A percentile compares a stretch with the other conserved stretches of the same genome.
These are phyloP conservation scores for Erannis defoliaria DNA, from an alignment of 2,888 invertebrate genomes.

Conservation along the genomic window DNA sequence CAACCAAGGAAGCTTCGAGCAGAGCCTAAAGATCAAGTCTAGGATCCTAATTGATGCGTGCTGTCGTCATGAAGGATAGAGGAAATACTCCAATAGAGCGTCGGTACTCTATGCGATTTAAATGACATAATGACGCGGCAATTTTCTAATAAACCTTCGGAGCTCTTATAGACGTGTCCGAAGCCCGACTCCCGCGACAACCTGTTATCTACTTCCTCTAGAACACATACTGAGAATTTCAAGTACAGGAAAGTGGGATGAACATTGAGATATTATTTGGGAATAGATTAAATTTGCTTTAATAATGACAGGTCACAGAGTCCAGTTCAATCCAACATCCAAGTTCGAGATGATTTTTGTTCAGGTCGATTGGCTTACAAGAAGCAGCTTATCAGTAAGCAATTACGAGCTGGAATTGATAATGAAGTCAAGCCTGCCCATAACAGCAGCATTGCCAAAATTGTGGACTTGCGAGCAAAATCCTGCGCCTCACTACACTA, in stretches of 20 bases:
- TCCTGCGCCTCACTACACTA: too few relatives aligned
- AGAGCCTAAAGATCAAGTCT: conserved; percentile 69
- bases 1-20: conserved; percentile 48
- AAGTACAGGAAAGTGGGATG: background rate
- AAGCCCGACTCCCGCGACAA: conserved; percentile 76
- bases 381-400: too few relatives aligned
- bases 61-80: conserved; percentile 85
- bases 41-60: conserved; percentile 81
- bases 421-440: too few relatives aligned
- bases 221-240: conserved; percentile 65
- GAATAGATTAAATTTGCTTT: background rate
- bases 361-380: too few relatives aligned
- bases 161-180: conserved; percentile 79
- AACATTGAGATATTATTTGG: background rate
- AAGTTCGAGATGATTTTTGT: too few relatives aligned
- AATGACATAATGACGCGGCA: conserved; percentile 86
- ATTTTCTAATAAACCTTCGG: conserved; percentile 87
- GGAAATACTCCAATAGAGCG: conserved; percentile 86
- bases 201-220: conserved; percentile 83
- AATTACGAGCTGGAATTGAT: too few relatives aligned
- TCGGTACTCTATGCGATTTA: conserved; percentile 86
- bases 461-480: too few relatives aligned
- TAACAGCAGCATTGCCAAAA: too few relatives aligned
- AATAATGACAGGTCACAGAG: too few relatives aligned
- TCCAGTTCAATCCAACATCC: too few relatives aligned